Evolutionary conservation across 2,113 vertebrate genomes (phyloP).

Genomic region (Psettodes erumei): DNA sequence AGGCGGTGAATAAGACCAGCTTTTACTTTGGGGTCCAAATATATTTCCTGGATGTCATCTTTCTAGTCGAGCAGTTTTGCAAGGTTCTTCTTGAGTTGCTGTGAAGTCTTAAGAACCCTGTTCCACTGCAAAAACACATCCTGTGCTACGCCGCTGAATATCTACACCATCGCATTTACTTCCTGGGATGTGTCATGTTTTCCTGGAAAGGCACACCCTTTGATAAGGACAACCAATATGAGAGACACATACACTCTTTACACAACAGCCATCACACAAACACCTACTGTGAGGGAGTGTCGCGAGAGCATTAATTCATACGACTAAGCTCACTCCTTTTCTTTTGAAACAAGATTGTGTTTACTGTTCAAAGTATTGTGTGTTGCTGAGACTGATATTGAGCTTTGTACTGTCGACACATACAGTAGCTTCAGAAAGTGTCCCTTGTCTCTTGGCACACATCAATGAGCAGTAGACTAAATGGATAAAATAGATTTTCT

Average conservation of each 20-base stretch:
- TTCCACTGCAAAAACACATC: not conserved
- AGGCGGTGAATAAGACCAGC: not conserved
- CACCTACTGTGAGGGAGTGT: not conserved
- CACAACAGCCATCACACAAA: not conserved
- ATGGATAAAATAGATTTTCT: too few species aligned
- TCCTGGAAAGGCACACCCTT: constrained; percentile 4
- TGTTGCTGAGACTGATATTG: too few species aligned
- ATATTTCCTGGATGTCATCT: not conserved
- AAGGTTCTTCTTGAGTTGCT: not conserved
- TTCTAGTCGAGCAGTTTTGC: not conserved
- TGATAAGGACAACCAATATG: not conserved
- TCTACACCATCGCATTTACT: not conserved
- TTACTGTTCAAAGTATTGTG: not conserved
- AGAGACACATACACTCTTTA: not conserved
- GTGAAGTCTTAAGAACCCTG: not conserved
- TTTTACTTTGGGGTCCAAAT: not conserved
- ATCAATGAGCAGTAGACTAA: too few species aligned
- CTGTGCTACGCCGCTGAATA: not conserved
- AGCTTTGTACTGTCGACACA: not conserved
- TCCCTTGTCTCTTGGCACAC: too few species aligned
- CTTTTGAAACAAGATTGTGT: not conserved
- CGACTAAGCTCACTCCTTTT: not conserved
- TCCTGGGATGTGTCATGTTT: constrained; percentile 1
- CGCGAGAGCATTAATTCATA: not conserved
- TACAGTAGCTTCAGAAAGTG: not conserved